Evolutionary conservation across 2,113 vertebrate genomes (phyloP), one percentile per base, ranked within the genome.

Genomic region (Scomber scombrus): DNA sequence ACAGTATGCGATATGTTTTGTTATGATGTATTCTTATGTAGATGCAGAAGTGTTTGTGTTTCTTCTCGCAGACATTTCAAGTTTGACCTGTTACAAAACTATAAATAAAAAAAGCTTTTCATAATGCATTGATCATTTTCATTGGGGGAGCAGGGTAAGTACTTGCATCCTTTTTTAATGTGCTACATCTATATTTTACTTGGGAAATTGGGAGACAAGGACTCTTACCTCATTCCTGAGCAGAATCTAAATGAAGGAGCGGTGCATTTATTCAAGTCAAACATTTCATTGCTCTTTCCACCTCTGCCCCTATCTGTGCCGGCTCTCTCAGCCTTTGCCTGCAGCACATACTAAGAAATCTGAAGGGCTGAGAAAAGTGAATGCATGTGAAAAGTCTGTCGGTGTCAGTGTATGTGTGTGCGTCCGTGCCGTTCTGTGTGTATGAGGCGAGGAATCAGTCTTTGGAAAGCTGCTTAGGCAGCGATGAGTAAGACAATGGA

Each of bases 391-490:
- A 71, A 72, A 62, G 70, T 73, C 15, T 71, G 60, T 19, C 11
- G 19, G 69, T 26, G 2, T 19, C 5, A 51, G 55, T 70, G 61
- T 68, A 63, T 52, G 55, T 66, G 52, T 73, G 50, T 31, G 26
- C 15, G 18, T 45, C 18, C 52, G 18, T 76, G 57, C 29, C 15
- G 60, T 61, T 55, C 9, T 73, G 70, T 75, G 65, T 79, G 82
- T 72, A 26, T 51, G 18, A 49, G 51, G 26, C 54, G 55, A 69
- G 49, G 65, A 78, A 69, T 80, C 72, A 71, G 78, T 76, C 77
- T 75, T 49, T 77, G 86, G 51, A 91, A 87, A 89, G 88, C 89
- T 75, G 75, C 85, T 91, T 83, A 91, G 78, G 66, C 78, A 72
- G 80, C 77, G 68, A 65, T 46, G 85, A 83, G 77, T 75, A 83